phyloP scores from a whole-genome alignment of 2,888 invertebrate genomes.

The Amiota minor region DNA sequence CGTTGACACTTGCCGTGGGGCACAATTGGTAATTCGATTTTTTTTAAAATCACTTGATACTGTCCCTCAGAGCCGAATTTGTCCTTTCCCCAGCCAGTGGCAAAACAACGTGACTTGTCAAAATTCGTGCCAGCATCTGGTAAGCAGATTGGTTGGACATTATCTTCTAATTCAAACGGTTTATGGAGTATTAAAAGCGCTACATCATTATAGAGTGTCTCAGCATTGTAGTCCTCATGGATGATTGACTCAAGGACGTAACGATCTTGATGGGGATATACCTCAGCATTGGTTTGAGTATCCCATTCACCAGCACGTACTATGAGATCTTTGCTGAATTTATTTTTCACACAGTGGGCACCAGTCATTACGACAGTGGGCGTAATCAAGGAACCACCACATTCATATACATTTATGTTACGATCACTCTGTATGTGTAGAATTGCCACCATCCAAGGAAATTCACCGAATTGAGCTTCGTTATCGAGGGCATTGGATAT shows the following conservation, averaged over 20 bases:
- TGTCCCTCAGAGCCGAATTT: slow-evolving; percentile 72
- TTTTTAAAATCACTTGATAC: slow-evolving; percentile 80
- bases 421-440: slow-evolving; percentile 40
- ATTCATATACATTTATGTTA: slow-evolving; percentile 73
- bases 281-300: slow-evolving; percentile 82
- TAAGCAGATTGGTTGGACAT: slow-evolving; percentile 82
- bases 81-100: slow-evolving; percentile 72
- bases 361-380: slow-evolving; percentile 82
- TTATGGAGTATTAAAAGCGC: slow-evolving; percentile 80
- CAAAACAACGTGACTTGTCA: slow-evolving; percentile 63
- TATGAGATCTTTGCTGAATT: slow-evolving; percentile 58
- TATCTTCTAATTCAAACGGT: slow-evolving; percentile 77
- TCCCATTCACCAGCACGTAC: slow-evolving; percentile 89
- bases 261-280: slow-evolving; percentile 81
- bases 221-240: slow-evolving; percentile 79
- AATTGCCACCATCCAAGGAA: slow-evolving; percentile 76
- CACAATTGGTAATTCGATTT: slow-evolving; percentile 82
- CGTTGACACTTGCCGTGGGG: slow-evolving; percentile 51
- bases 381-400: slow-evolving; percentile 71
- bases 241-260: slow-evolving; percentile 76
- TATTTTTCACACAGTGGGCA: slow-evolving; percentile 81
- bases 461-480: slow-evolving; percentile 77
- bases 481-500: slow-evolving; percentile 78
- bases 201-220: slow-evolving; percentile 82
- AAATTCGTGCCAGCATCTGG: slow-evolving; percentile 75